Evolutionary conservation across 2,797 vertebrate species (phyloP).

Genomic region (Serranus cabrilla): DNA sequence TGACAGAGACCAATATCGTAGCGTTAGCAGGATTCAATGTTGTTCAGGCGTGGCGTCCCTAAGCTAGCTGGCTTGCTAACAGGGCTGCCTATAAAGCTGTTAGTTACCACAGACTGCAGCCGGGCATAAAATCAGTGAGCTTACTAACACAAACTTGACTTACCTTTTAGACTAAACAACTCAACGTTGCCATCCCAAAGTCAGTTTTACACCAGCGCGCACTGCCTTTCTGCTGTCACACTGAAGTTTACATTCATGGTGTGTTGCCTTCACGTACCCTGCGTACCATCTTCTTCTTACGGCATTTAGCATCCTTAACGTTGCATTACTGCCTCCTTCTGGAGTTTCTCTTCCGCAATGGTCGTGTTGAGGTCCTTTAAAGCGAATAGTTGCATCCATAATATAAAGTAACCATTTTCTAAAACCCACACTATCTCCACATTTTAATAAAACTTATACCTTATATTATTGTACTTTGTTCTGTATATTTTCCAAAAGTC

Average conservation of each 20-base stretch:
- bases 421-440: too few relatives aligned
- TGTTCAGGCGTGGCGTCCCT: background rate
- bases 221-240: background rate
- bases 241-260: background rate
- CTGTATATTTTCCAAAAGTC: too few relatives aligned
- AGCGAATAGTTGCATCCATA: too few relatives aligned
- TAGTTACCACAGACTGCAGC: accelerated
- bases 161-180: background rate
- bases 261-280: conserved; percentile 27
- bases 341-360: background rate
- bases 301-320: too few relatives aligned
- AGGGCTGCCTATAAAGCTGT: background rate
- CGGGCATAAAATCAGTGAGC: too few relatives aligned
- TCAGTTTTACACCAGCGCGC: background rate
- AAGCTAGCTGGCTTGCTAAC: conserved; percentile 7
- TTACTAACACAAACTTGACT: background rate
- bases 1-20: background rate
- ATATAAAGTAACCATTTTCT: too few relatives aligned
- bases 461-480: too few relatives aligned
- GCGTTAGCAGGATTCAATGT: background rate
- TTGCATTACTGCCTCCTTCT: background rate
- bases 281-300: background rate
- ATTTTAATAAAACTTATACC: too few relatives aligned
- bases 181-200: background rate
- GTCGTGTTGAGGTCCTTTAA: too few relatives aligned